Evolutionary conservation across 2,113 vertebrate species (phyloP).

Genomic region (Callospermophilus lateralis): DNA sequence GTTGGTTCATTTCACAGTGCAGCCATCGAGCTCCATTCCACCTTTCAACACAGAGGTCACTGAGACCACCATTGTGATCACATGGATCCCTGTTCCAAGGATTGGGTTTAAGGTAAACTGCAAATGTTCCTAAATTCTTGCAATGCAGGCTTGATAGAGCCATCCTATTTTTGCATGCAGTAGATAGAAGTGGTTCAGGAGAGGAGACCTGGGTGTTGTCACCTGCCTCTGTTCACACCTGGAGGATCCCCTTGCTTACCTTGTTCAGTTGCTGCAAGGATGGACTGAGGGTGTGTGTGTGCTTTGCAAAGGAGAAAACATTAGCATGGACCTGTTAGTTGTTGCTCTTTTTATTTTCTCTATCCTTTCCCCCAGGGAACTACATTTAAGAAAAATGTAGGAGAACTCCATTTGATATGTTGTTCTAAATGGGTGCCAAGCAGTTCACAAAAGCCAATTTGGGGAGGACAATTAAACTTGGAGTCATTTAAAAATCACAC

Average conservation of each 20-base stretch:
- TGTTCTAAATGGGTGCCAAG: slow-evolving; percentile 53
- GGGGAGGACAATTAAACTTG: slow-evolving; percentile 55
- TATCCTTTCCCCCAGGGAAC: background rate
- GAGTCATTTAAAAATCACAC: slow-evolving; percentile 69
- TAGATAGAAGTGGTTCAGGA: background rate
- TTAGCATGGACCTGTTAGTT: background rate
- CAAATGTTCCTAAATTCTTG: background rate
- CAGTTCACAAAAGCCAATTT: slow-evolving; percentile 65
- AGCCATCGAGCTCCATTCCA: slow-evolving; percentile 90
- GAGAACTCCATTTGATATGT: slow-evolving; percentile 44
- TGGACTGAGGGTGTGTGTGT: background rate
- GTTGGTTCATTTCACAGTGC: slow-evolving; percentile 86
- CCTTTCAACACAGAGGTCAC: slow-evolving; percentile 95
- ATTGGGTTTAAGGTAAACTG: slow-evolving; percentile 95
- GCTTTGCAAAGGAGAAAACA: slow-evolving; percentile 4
- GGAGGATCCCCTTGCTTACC: background rate
- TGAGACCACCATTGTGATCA: slow-evolving; percentile 95
- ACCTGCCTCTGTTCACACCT: background rate
- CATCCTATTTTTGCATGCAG: background rate
- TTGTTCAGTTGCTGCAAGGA: background rate
- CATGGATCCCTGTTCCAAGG: slow-evolving; percentile 95
- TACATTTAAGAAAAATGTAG: slow-evolving; percentile 25
- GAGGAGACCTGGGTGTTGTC: background rate
- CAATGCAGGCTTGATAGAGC: rapidly evolving
- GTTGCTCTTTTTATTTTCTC: slow-evolving; percentile 10